Base-by-base conservation (phyloP, 2,888 invertebrate genomes). In the Ophioninae sp. region DNA sequence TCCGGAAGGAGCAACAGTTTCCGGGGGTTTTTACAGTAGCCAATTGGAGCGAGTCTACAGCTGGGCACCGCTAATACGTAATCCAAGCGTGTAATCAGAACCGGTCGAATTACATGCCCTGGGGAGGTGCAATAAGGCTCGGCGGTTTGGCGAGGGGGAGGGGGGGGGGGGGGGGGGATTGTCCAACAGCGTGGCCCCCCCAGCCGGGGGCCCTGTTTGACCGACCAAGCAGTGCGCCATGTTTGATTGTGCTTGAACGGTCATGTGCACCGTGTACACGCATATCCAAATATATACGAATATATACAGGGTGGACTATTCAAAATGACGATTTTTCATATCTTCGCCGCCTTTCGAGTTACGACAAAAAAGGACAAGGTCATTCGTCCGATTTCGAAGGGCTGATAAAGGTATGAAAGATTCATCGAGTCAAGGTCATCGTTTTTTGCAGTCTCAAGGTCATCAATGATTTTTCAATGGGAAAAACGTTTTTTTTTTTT, bases 81-180 rank as follows among this genome's bases (percentile, higher is more conserved):
- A 84, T 79, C 79, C 81, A 76, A 79, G 81, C 81, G 81, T 84
- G 84, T 84, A 84, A 84, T 81, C 81, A 84, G 84, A 58, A 81
- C 63, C 72, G 81, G 81, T 84, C 84, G 81, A 84, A 84, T 84
- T 84, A 84, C 84, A 59, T 61, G 64, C 37, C 61, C 23, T 67
- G 39, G 67, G 9, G n/a, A 37, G 37, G 30, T 30, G 30, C 30
- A 30, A 30, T 30, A 30, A 30, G 30, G 30, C 30, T 30, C 3
- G 30, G 30, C 30, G 30, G 30, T 30, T 30, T 30, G 30, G 30
- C 5, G 56, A n/a, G 67, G 22, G n/a, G 30, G n/a, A 17, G 56
- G 17, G 67, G 22, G n/a, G 30, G n/a, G n/a, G 67, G 23, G 67
- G 2, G 17, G 51, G 51, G 6, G 51, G 59, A 56, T 79, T 71